These are phyloP conservation scores for Synodontis membranacea DNA, from an alignment of 2,113 vertebrate genomes.

Conservation along the genomic window DNA sequence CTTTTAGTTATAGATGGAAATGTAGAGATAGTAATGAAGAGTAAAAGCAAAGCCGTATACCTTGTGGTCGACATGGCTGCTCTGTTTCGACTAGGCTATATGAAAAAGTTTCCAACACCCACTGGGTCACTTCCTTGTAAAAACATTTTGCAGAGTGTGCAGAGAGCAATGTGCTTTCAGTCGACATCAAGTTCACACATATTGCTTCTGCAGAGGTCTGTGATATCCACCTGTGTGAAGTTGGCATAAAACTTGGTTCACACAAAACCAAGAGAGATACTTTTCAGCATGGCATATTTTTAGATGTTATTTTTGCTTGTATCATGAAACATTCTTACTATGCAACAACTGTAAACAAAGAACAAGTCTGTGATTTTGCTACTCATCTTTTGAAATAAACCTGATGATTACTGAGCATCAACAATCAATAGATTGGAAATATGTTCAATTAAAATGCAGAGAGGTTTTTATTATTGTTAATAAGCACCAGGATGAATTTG, in stretches of 20 bases:
- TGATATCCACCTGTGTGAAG: not conserved
- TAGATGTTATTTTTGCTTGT: not conserved
- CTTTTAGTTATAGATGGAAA: not conserved
- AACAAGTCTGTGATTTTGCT: not conserved
- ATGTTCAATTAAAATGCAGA: not conserved
- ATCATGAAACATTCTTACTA: not conserved
- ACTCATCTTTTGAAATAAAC: not conserved
- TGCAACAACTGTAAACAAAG: not conserved
- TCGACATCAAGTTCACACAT: no score
- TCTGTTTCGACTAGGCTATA: not conserved
- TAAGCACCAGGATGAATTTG: not conserved
- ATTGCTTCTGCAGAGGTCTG: not conserved
- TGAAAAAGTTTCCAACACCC: not conserved
- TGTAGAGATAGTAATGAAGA: not conserved
- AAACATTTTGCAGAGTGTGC: not conserved
- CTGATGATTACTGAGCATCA: not conserved
- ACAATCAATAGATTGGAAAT: not conserved
- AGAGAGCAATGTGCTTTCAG: not conserved
- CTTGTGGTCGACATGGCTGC: slow-evolving; percentile 11
- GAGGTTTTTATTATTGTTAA: not conserved
- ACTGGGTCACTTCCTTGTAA: slow-evolving; percentile 36
- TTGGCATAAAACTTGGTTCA: not conserved
- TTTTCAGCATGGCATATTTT: not conserved
- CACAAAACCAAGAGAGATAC: not conserved
- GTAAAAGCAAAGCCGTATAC: not conserved